Conservation (phyloP, 2,888 invertebrate genomes). For the Esperia sulphurella region DNA sequence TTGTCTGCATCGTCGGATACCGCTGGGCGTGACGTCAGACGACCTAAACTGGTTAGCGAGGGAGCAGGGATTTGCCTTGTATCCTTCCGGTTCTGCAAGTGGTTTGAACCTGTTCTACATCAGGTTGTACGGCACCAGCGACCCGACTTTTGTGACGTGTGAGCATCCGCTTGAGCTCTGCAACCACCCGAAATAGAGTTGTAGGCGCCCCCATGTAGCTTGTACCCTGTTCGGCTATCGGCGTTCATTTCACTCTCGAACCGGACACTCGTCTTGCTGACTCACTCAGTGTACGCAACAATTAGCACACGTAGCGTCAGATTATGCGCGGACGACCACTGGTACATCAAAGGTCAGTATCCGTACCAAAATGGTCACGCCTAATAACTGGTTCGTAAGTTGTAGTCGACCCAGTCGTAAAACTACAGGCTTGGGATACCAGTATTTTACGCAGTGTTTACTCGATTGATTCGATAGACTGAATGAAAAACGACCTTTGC, state of each 20-base stretch:
- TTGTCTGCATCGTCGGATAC: slow-evolving; percentile 77
- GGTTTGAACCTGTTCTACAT: slow-evolving; percentile 75
- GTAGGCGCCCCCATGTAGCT: slow-evolving; percentile 32
- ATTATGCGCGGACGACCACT: slow-evolving; percentile 57
- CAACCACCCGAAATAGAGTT: slow-evolving; percentile 43
- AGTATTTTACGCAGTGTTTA: slow-evolving; percentile 73
- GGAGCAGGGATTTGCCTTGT: slow-evolving; percentile 78
- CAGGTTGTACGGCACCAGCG: slow-evolving; percentile 62
- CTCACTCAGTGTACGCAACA: slow-evolving; percentile 62
- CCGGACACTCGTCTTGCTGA: slow-evolving; percentile 60
- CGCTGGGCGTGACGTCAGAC: slow-evolving; percentile 77
- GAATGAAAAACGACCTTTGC: slow-evolving; percentile 49
- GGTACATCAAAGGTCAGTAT: slow-evolving; percentile 76
- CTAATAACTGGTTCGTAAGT: slow-evolving; percentile 78
- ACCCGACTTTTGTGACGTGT: slow-evolving; percentile 55
- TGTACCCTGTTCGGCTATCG: slow-evolving; percentile 29
- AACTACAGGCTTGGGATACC: slow-evolving; percentile 70
- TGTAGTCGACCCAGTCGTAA: slow-evolving; percentile 72
- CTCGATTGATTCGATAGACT: slow-evolving; percentile 59
- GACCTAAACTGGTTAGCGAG: slow-evolving; percentile 79
- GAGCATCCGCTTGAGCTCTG: slow-evolving; percentile 31
- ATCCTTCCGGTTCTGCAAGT: slow-evolving; percentile 79
- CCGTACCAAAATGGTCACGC: slow-evolving; percentile 78
- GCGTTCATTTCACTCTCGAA: slow-evolving; percentile 43
- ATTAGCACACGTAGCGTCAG: slow-evolving; percentile 70